Conservation (phyloP, 2,888 invertebrate species). For the Phalera bucephala region DNA sequence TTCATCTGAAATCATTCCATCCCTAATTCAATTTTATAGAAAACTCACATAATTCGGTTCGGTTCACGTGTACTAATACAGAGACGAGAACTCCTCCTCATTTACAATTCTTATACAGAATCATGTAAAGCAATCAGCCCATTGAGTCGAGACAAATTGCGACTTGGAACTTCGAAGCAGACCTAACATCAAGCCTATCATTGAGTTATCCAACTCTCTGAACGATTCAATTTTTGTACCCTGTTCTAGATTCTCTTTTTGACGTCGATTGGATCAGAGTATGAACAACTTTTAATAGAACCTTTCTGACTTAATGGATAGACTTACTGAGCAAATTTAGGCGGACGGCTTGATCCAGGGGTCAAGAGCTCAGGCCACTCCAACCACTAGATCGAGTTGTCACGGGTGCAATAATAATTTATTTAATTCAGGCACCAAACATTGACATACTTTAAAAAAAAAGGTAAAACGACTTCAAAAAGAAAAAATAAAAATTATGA, state of each 20-base stretch:
- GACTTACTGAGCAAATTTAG: background rate
- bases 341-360: too few relatives aligned
- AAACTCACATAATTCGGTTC: too few relatives aligned
- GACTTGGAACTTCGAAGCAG: conserved; percentile 32
- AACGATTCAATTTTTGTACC: conserved; percentile 36
- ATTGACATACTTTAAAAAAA: too few relatives aligned
- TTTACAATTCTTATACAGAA: conserved; percentile 26
- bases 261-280: conserved; percentile 18
- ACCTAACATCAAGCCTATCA: conserved; percentile 36
- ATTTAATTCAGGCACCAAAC: too few relatives aligned
- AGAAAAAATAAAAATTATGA: too few relatives aligned
- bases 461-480: too few relatives aligned
- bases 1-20: too few relatives aligned
- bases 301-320: conserved; percentile 12
- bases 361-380: too few relatives aligned
- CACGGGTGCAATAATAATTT: too few relatives aligned
- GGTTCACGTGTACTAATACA: too few relatives aligned
- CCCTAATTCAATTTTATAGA: too few relatives aligned
- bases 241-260: conserved; percentile 43
- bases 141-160: conserved; percentile 35
- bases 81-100: conserved; percentile 13
- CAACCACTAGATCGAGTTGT: too few relatives aligned
- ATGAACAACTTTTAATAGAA: conserved; percentile 19
- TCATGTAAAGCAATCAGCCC: conserved; percentile 36
- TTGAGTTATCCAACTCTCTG: conserved; percentile 44